Conservation (phyloP, 2,888 invertebrate species). For the Plagodis pulveraria region DNA sequence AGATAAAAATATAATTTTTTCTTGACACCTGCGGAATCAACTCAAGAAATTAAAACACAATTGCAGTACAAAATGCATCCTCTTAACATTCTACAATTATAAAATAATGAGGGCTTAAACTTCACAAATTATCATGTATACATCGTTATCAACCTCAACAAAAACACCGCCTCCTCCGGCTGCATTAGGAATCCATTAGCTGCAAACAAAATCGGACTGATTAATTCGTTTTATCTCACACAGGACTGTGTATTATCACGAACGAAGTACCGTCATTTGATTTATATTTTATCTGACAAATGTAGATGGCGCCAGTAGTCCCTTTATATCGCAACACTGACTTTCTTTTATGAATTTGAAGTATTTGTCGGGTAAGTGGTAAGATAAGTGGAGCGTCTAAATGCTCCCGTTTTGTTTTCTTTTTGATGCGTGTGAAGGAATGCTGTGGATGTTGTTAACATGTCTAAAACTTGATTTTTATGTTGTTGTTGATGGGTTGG, state of each 20-base stretch:
- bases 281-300: conserved; percentile 35
- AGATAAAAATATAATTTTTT: too few species aligned
- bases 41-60: too few species aligned
- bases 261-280: conserved; percentile 19
- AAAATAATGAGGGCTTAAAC: too few species aligned
- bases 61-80: too few species aligned
- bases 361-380: conserved; percentile 40
- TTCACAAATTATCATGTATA: too few species aligned
- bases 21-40: too few species aligned
- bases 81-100: too few species aligned
- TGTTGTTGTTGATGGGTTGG: conserved; percentile 22
- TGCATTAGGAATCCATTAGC: conserved; percentile 71
- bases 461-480: conserved; percentile 21
- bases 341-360: conserved; percentile 60
- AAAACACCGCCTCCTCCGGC: conserved; percentile 44
- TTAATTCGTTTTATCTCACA: conserved; percentile 61
- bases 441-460: conserved; percentile 26
- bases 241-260: conserved; percentile 52
- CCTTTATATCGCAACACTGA: conserved; percentile 38
- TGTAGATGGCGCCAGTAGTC: conserved; percentile 48
- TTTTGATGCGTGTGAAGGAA: conserved; percentile 37
- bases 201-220: conserved; percentile 51
- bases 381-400: conserved; percentile 40
- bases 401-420: conserved; percentile 51
- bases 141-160: conserved; percentile 34